Evolutionary conservation across 2,113 vertebrate genomes (phyloP).

Genomic region (Hyperopisus bebe): DNA sequence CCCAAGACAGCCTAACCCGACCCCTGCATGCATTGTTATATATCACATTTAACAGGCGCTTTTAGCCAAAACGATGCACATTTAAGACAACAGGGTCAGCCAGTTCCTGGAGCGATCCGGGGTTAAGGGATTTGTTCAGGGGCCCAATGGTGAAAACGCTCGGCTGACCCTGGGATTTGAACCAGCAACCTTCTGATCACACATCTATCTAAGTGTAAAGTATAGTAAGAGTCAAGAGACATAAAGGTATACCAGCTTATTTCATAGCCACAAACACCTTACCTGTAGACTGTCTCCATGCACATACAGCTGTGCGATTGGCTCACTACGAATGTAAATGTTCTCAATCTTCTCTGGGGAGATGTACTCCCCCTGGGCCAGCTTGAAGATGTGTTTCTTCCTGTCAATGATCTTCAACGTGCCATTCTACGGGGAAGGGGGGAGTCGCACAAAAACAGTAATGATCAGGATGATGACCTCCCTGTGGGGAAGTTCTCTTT

Average conservation of each 20-base stretch:
- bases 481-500: not conserved
- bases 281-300: conserved; percentile 96
- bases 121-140: not conserved
- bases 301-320: conserved; percentile 84
- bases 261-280: not conserved
- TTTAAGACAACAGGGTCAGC: not conserved
- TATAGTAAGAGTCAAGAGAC: not conserved
- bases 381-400: conserved; percentile 98
- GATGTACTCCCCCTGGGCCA: conserved; percentile 96
- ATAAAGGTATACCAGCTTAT: not conserved
- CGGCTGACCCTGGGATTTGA: not conserved
- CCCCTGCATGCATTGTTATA: not conserved
- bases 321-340: conserved; percentile 89
- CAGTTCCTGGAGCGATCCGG: not conserved
- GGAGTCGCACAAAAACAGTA: not conserved
- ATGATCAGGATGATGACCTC: not conserved
- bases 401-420: conserved; percentile 94
- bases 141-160: not conserved
- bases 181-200: not conserved
- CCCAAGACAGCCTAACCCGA: too few species aligned
- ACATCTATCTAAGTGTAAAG: not conserved
- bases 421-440: conserved; percentile 70
- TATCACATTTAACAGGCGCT: not conserved
- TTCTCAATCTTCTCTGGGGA: conserved; percentile 98
- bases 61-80: not conserved